phyloP scores from a whole-genome alignment of 2,888 invertebrate species.

The Holacanthella duospinosa region DNA sequence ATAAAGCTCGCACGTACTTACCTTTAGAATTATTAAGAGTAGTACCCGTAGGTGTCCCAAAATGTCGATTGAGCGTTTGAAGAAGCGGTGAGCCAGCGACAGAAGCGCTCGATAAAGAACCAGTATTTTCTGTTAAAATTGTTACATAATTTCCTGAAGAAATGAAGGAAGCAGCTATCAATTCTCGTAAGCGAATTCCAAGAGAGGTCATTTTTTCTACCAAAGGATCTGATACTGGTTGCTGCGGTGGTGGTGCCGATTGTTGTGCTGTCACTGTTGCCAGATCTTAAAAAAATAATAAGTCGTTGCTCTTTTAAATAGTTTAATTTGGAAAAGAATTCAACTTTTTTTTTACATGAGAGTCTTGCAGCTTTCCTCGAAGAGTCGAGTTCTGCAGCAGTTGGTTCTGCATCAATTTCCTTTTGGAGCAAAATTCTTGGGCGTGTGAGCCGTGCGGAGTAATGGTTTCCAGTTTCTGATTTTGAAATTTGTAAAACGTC shows the following conservation, averaged over 20 bases:
- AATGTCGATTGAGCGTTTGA: not conserved
- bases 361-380: not conserved
- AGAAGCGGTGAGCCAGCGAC: not conserved
- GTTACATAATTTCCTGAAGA: conserved; percentile 18
- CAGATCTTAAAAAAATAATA: not conserved
- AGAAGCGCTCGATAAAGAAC: too few species aligned
- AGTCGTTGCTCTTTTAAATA: not conserved
- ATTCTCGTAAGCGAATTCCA: conserved; percentile 10
- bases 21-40: not conserved
- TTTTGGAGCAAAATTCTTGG: not conserved
- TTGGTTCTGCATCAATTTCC: not conserved
- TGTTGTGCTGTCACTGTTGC: not conserved
- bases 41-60: not conserved
- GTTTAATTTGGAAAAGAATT: not conserved
- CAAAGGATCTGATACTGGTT: not conserved
- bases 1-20: too few species aligned
- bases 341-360: not conserved
- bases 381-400: not conserved
- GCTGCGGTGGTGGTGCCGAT: not conserved
- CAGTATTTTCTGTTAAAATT: conserved; percentile 8
- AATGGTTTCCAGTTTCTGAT: not conserved
- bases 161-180: conserved; percentile 8
- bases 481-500: conserved; percentile 3
- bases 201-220: conserved; percentile 8
- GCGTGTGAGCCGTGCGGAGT: not conserved